These are phyloP conservation scores for Trachops cirrhosus DNA, from an alignment of 2,797 vertebrate species.

Conservation along the genomic window DNA sequence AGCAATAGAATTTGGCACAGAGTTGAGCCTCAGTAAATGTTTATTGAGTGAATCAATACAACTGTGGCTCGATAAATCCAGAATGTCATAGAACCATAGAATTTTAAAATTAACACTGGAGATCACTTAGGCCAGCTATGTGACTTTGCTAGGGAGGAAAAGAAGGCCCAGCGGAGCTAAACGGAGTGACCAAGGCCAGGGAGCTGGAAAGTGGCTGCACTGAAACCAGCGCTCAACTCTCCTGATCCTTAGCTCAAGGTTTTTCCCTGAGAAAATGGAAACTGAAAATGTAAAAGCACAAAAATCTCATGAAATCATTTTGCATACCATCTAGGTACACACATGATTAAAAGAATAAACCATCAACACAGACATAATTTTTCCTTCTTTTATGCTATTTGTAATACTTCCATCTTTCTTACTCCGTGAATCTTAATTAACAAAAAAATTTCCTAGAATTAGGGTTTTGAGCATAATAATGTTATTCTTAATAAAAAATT, in stretches of 20 bases:
- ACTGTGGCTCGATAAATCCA: not conserved
- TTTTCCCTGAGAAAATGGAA: not conserved
- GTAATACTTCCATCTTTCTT: not conserved
- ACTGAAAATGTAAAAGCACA: not conserved
- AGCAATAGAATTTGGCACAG: not conserved
- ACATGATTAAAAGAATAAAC: not conserved
- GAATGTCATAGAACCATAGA: not conserved
- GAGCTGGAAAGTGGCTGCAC: not conserved
- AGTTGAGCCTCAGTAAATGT: slow-evolving; percentile 31
- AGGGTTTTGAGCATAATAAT: not conserved
- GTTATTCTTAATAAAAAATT: not conserved
- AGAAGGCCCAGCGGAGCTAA: not conserved
- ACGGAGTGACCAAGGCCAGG: not conserved
- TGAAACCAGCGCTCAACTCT: not conserved
- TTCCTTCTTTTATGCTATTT: not conserved
- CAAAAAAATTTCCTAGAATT: not conserved
- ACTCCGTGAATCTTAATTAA: not conserved
- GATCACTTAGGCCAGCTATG: not conserved
- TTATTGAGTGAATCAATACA: slow-evolving; percentile 26
- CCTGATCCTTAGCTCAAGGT: not conserved
- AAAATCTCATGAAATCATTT: not conserved
- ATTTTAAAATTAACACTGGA: not conserved
- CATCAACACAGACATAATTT: not conserved
- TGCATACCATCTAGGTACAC: not conserved
- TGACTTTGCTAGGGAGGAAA: not conserved